Percentiles rank a stretch among this genome's conserved stretches.
These are phyloP conservation scores for Dryoscopus gambensis DNA, from an alignment of 2,113 vertebrate species.

Conservation along the genomic window DNA sequence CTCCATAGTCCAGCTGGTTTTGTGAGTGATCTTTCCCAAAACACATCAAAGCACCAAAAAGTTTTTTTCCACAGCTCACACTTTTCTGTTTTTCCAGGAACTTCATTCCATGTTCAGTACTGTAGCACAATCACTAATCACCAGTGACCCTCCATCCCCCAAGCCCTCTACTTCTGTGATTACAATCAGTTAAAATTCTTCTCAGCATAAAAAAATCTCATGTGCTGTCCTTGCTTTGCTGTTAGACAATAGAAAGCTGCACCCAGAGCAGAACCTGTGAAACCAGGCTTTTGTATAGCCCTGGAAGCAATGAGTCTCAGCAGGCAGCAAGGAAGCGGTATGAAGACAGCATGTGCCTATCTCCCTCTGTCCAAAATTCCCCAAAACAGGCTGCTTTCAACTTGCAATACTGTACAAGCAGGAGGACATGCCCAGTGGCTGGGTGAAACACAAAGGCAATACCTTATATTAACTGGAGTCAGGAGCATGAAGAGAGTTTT, in stretches of 20 bases:
- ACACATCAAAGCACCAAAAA: neutral
- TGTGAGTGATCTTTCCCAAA: neutral
- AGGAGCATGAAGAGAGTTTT: neutral
- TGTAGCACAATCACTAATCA: neutral
- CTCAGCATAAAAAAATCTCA: neutral
- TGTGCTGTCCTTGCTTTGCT: neutral
- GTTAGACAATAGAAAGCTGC: neutral
- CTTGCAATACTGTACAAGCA: neutral
- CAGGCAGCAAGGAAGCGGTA: neutral
- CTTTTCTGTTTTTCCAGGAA: neutral
- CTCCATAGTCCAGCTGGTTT: neutral
- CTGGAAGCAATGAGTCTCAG: neutral
- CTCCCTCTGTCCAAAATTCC: neutral
- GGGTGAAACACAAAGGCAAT: neutral
- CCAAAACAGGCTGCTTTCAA: neutral
- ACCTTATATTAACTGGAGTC: neutral
- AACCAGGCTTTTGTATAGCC: neutral
- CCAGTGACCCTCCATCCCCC: neutral
- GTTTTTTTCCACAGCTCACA: neutral
- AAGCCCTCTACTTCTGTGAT: neutral
- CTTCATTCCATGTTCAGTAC: neutral
- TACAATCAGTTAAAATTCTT: neutral
- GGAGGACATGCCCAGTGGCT: neutral
- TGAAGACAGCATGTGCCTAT: neutral
- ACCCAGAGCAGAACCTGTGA: neutral